Conservation (phyloP, 2,797 vertebrate genomes). For the Chrysocyon brachyurus region DNA sequence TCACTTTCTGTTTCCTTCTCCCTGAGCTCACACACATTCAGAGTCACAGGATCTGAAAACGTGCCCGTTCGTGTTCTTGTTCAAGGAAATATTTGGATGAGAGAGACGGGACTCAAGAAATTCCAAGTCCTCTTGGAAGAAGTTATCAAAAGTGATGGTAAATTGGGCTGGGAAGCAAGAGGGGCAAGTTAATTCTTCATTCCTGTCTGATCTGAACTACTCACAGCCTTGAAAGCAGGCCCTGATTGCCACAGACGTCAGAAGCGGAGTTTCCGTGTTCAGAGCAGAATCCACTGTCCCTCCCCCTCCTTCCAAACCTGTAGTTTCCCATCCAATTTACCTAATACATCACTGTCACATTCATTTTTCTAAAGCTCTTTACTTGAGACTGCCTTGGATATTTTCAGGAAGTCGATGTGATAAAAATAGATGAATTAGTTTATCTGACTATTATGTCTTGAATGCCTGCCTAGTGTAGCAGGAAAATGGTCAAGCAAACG, state of each 20-base stretch:
- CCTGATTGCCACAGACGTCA: constrained; percentile 62
- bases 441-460: not conserved
- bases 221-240: constrained; percentile 63
- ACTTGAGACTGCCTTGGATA: constrained; percentile 9
- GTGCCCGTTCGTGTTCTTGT: constrained; percentile 39
- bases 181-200: constrained; percentile 68
- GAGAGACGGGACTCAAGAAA: constrained; percentile 59
- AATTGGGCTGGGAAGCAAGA: constrained; percentile 57
- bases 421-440: constrained; percentile 43
- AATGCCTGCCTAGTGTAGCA: fast-evolving
- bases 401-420: constrained; percentile 45
- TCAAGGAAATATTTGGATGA: constrained; percentile 70
- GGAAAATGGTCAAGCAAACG: not conserved
- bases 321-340: constrained; percentile 62
- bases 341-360: constrained; percentile 50
- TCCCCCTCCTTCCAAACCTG: constrained; percentile 42
- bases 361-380: constrained; percentile 44
- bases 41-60: constrained; percentile 64
- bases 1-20: constrained; percentile 78
- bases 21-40: constrained; percentile 60
- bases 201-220: constrained; percentile 73
- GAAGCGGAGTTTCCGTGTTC: constrained; percentile 69
- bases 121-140: constrained; percentile 66
- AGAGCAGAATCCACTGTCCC: constrained; percentile 70
- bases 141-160: constrained; percentile 65